Conservation (phyloP, 2,797 vertebrate genomes). For the Cyclopterus lumpus region DNA sequence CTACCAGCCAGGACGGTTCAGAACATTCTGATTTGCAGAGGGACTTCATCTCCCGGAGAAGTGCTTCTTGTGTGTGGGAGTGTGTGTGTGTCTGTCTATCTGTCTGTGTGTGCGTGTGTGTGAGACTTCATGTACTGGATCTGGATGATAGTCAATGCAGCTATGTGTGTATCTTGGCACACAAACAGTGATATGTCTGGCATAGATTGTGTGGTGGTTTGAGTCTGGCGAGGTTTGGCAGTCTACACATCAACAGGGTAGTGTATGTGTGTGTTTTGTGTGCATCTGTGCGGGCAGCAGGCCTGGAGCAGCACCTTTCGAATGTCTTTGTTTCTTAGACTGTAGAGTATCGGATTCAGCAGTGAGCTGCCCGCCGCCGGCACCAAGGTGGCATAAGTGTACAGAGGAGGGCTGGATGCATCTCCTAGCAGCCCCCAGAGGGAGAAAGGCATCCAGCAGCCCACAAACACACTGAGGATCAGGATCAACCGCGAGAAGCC, state of each 20-base stretch:
- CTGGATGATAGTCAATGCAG: conserved; percentile 52
- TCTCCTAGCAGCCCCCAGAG: conserved; percentile 92
- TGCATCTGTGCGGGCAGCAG: conserved; percentile 85
- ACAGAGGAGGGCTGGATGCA: conserved; percentile 85
- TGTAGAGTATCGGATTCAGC: conserved; percentile 94
- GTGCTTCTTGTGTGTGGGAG: conserved; percentile 41
- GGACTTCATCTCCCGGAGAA: conserved; percentile 49
- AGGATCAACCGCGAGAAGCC: conserved; percentile 90
- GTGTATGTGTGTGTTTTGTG: conserved; percentile 80
- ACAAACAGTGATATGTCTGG: conserved; percentile 69
- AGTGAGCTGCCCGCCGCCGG: conserved; percentile 93
- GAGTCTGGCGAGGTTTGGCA: conserved; percentile 34
- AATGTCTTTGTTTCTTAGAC: conserved; percentile 94
- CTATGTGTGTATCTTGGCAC: conserved; percentile 69
- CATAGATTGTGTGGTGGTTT: conserved; percentile 55
- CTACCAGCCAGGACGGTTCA: conserved; percentile 57
- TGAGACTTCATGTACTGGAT: conserved; percentile 51
- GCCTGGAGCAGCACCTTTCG: conserved; percentile 90
- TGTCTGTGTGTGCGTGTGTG: conserved; percentile 37
- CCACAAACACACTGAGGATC: conserved; percentile 91
- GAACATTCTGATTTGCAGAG: conserved; percentile 73
- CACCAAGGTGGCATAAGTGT: conserved; percentile 91
- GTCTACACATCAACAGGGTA: conserved; percentile 91
- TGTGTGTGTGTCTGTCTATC: conserved; percentile 17
- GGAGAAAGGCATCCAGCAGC: conserved; percentile 96